Base-by-base conservation (phyloP, 2,888 invertebrate species). In the Molorchus minor region DNA sequence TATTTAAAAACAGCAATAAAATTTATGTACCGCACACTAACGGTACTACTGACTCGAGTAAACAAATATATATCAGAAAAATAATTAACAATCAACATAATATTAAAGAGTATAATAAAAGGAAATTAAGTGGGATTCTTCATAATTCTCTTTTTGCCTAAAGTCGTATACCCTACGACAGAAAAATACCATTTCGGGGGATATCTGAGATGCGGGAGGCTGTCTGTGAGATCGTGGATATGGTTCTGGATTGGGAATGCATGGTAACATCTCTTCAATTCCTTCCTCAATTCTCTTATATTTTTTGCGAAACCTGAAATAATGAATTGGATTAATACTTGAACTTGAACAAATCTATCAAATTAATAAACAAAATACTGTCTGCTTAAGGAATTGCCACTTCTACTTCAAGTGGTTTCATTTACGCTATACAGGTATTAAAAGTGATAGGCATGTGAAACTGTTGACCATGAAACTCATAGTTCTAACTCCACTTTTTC, bases 161-260 rank as follows among this genome's bases (percentile, higher is more conserved):
- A 94, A 96, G 83, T 98, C 97, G 84, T 97, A 98, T 60, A 97
- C 92, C 72, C 93, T 90, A 45, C 96, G 89, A 82, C 97, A 97
- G 84, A 96, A 94, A 79, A 97, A 93, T 38, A 98, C 93, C 80
- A 94, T 88, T 74, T 96, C 96, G 5, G 89, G 86, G 55, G 89
- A 87, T 46, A 89, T 87, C 69, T 88, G 82, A 45, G 75, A 61
- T 81, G 89, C 79, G 80, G 89, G 85, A 71, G 91, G 87, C 77
- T 85, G 87, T 79, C 88, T 78, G 61, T 78, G 78, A 56, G 77
- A 75, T 58, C 86, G 80, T 3, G 88, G 84, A 73, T 86, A 86
- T 72, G 85, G 83, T 61, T 88, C 85, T 40, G 87, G 86, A 69
- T 84, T 79, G 62, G 94, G 93, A 71, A 94, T 93, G 75, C 92